phyloP scores from a whole-genome alignment of 2,113 vertebrate genomes.

The Ancistrus triradiatus region DNA sequence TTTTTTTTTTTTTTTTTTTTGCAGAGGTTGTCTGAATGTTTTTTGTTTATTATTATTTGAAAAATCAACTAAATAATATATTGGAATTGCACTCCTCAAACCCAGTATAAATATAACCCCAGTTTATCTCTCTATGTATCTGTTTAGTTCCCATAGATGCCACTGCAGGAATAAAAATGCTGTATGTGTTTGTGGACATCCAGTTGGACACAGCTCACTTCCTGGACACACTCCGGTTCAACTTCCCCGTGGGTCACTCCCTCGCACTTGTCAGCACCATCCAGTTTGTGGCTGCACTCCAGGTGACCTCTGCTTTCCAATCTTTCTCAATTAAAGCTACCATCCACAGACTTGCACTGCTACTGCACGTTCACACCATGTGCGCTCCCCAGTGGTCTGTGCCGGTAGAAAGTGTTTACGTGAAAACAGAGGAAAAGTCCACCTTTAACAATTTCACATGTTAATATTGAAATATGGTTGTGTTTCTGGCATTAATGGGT shows the following conservation, averaged over 20 bases:
- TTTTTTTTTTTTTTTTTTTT: too few relatives aligned
- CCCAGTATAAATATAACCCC: neutral
- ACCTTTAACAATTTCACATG: too few relatives aligned
- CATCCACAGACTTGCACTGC: neutral
- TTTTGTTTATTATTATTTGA: too few relatives aligned
- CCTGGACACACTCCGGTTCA: constrained; percentile 86
- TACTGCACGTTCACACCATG: neutral
- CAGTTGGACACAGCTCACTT: constrained; percentile 91
- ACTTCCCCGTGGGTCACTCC: constrained; percentile 72
- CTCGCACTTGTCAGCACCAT: constrained; percentile 95
- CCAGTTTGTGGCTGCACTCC: constrained; percentile 91
- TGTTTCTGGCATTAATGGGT: too few relatives aligned
- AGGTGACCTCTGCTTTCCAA: constrained; percentile 69
- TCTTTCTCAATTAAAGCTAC: constrained; percentile 14
- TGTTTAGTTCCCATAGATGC: constrained; percentile 86
- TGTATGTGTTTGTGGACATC: constrained; percentile 97
- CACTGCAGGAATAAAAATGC: constrained; percentile 83
- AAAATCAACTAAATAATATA: too few relatives aligned
- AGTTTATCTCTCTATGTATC: constrained; percentile 36
- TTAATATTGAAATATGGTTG: too few relatives aligned
- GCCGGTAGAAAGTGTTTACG: too few relatives aligned
- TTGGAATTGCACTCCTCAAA: too few relatives aligned
- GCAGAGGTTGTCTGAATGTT: too few relatives aligned
- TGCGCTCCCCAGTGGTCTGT: too few relatives aligned
- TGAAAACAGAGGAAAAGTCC: too few relatives aligned